Evolutionary conservation across 2,888 invertebrate genomes (phyloP), one percentile per base, ranked within the genome.

Genomic region (Liopterus haemorrhoidalis): DNA sequence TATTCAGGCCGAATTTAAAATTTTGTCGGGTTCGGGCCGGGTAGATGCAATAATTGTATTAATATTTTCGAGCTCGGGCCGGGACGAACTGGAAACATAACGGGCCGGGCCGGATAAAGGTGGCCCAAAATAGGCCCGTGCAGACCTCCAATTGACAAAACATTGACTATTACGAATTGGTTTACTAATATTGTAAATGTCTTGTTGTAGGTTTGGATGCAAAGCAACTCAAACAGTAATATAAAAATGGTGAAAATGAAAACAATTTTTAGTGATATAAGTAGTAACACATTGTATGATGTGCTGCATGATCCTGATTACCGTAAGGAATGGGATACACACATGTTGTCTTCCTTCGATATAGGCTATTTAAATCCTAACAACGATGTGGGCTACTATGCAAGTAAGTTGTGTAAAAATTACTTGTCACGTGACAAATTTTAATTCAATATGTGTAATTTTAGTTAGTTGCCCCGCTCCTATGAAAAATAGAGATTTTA

Each of bases 301-400:
- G 92, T 92, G 28, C 73, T 93, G 22, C 91, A 92, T 65, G 93
- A 93, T 70, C 89, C 90, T 0, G 84, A 83, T 59, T 92, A 89
- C 69, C 73, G 92, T 50, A 83, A 83, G 60, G 81, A 84, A 54
- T 93, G 93, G 93, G 93, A 93, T 69, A 83, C 84, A 36, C 85
- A 91, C 65, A 91, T 93, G 89, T 70, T 88, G 53, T 82, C 84
- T 33, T 83, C 88, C 0, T 81, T 81, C 59, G 91, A 92, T 64
- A 88, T 93, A 47, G 92, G 92, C 5, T 85, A 83, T 65, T 76
- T 93, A 61, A 91, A 92, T 71, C 89, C 91, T 18, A 92, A 91
- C 70, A 93, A 92, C 63, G 92, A 93, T 68, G 81, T 93, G 51
- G 90, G 91, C 28, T 93, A 93, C 65, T 93, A 93, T 70, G 84